phyloP scores from a whole-genome alignment of 2,888 invertebrate genomes.

The Calameuta filiformis region DNA sequence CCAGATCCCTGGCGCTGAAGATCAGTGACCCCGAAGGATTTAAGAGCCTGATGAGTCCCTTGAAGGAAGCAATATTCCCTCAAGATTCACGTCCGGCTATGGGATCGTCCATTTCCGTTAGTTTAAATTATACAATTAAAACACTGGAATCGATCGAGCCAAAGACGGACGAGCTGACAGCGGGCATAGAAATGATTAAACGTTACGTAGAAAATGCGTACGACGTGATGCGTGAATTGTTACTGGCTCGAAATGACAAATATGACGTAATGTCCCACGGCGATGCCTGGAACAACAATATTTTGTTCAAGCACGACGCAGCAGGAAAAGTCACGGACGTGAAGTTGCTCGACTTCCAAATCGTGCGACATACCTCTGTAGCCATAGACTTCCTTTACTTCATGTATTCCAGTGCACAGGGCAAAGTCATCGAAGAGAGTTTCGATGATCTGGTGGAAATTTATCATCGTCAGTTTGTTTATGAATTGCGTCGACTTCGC shows the following conservation, averaged over 20 bases:
- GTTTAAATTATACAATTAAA: conserved; percentile 27
- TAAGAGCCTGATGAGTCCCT: conserved; percentile 27
- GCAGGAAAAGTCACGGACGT: conserved; percentile 44
- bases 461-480: conserved; percentile 35
- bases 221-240: conserved; percentile 28
- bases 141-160: conserved; percentile 33
- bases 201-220: conserved; percentile 16
- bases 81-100: conserved; percentile 28
- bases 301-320: conserved; percentile 42
- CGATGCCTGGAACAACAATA: conserved; percentile 54
- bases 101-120: conserved; percentile 29
- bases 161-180: conserved; percentile 21
- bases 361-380: conserved; percentile 41
- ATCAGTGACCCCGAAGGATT: conserved; percentile 32
- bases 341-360: conserved; percentile 20
- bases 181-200: conserved; percentile 27
- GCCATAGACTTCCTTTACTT: conserved; percentile 53
- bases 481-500: conserved; percentile 25
- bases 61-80: conserved; percentile 41
- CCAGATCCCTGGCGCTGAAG: conserved; percentile 41
- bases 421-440: conserved; percentile 33
- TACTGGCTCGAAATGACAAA: conserved; percentile 21
- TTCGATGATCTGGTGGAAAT: conserved; percentile 37
- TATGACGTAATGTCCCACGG: conserved; percentile 50
- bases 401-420: conserved; percentile 44